Evolutionary conservation across 2,113 vertebrate species (phyloP), one percentile per base, ranked within the genome.

Genomic region (Tamias sibiricus): DNA sequence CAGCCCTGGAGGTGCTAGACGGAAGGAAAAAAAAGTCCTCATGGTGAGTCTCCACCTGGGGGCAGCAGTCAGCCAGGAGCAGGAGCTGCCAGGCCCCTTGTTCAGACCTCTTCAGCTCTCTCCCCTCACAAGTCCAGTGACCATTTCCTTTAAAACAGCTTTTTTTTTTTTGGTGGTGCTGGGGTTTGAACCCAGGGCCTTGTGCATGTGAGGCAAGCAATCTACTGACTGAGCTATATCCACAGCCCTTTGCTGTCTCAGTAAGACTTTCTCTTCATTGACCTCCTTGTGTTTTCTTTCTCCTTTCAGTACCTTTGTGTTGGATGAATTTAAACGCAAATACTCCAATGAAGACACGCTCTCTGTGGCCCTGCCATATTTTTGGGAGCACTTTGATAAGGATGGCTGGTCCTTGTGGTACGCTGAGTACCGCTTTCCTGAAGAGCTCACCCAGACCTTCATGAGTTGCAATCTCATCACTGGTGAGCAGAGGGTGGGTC

Each of bases 401-500:
- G 99, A 99, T 69, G 99, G 99, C 22, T 99, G 98, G 98, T 99
- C 99, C 12, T 98, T 99, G 98, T 99, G 99, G 99, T 99, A 98
- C 13, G 49, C 98, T 0, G 98, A 99, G 91, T 99, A 99, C 98
- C 99, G 99, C 37, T 99, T 98, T 98, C 98, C 99, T 0, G 98
- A 99, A 2, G 99, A 99, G 97, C 99, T 99, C 30, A 97, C 98
- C 37, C 98, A 98, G 94, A 97, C 99, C 91, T 99, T 99, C 98
- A 99, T 99, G 99, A 99, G 99, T 98, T 99, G 99, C 98, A 99
- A 99, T 98, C 99, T 99, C 86, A 99, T 99, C 98, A 99, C 99
- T 81, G 99, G 99, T 99, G 95, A 98, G 97, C 1, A 52, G 84
- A 12, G 52, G 12, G 44, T 35, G 32, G 42, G 17, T 24, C 44